Conservation (phyloP, 2,113 vertebrate genomes). For the Cebus imitator region DNA sequence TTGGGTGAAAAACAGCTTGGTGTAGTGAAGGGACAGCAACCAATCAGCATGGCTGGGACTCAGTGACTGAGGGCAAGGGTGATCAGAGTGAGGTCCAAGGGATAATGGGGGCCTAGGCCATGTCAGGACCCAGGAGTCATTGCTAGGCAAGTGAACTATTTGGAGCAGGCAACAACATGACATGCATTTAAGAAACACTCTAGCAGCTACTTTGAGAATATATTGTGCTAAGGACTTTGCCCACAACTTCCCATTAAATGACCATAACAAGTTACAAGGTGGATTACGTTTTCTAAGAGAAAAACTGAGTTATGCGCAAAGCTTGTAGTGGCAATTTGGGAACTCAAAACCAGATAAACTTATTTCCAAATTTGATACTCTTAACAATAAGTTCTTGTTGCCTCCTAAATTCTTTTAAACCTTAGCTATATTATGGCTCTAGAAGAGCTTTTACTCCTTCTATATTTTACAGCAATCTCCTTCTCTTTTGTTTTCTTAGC, state of each 20-base stretch:
- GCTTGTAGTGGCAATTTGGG: neutral
- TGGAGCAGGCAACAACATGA: neutral
- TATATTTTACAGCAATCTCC: neutral
- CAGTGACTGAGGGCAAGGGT: neutral
- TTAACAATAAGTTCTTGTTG: neutral
- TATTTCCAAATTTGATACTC: neutral
- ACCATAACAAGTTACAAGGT: fast-evolving
- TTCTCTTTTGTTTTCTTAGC: neutral
- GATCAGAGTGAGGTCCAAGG: neutral
- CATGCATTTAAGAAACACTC: neutral
- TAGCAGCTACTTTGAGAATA: neutral
- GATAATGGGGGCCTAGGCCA: neutral
- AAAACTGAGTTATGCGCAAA: neutral
- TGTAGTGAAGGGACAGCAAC: neutral
- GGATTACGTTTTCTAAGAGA: neutral
- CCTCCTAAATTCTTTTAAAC: neutral
- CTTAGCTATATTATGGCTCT: neutral
- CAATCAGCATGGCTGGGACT: neutral
- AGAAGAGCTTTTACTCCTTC: neutral
- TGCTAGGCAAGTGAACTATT: neutral
- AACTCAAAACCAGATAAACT: neutral
- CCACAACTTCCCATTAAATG: neutral
- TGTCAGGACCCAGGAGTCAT: neutral
- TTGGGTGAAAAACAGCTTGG: neutral
- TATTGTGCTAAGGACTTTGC: neutral